phyloP scores from a whole-genome alignment of 30 jellyfish, hydroid and myxozoan genomes.

The Sanderia malayensis region DNA sequence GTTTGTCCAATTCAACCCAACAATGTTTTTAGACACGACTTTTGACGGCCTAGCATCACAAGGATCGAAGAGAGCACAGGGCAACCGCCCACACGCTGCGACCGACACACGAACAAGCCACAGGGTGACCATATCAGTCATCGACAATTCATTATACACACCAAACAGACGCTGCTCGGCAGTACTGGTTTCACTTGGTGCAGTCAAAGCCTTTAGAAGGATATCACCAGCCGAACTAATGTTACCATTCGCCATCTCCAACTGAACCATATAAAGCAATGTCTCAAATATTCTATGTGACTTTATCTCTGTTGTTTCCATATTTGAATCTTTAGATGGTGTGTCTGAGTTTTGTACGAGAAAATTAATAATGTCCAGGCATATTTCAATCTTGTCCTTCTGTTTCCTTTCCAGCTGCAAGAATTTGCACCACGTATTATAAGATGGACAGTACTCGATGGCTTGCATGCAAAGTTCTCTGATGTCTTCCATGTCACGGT shows the following conservation, averaged over 20 bases:
- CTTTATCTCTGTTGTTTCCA: conserved; percentile 11
- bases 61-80: conserved; percentile 41
- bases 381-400: conserved; percentile 68
- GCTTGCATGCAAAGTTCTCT: conserved; percentile 90
- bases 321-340: too few species aligned
- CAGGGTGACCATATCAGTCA: conserved; percentile 46
- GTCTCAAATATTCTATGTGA: conserved; percentile 75
- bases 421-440: conserved; percentile 86
- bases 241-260: conserved; percentile 34
- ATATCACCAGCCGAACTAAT: conserved; percentile 8
- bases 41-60: conserved; percentile 63
- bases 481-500: conserved; percentile 45
- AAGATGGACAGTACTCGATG: conserved; percentile 72
- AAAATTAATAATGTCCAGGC: conserved; percentile 82
- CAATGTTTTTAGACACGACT: conserved; percentile 42
- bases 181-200: neutral
- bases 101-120: conserved; percentile 68
- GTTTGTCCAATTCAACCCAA: conserved; percentile 41
- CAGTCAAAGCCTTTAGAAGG: conserved; percentile 50
- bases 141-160: conserved; percentile 22
- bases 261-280: conserved; percentile 38
- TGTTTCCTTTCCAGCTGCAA: conserved; percentile 59
- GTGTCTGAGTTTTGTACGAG: conserved; percentile 44
- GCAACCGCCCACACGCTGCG: conserved; percentile 44
- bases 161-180: conserved; percentile 18